These are phyloP conservation scores for Sakesphorus luctuosus DNA, from an alignment of 2,113 vertebrate genomes.

Conservation along the genomic window DNA sequence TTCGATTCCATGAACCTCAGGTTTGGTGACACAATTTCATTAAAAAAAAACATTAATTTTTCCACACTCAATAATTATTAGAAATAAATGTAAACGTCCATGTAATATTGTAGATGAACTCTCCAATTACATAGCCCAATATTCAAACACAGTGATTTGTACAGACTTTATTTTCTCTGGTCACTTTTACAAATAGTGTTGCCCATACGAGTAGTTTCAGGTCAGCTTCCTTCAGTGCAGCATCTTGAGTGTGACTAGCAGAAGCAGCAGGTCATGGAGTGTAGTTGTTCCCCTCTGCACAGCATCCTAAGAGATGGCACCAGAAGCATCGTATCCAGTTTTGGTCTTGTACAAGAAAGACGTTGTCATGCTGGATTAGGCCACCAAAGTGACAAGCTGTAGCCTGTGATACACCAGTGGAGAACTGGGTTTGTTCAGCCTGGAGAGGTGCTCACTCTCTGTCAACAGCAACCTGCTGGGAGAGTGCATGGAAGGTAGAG, in stretches of 20 bases:
- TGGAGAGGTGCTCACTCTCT: not conserved
- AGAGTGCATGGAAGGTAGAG: no score
- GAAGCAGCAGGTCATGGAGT: not conserved
- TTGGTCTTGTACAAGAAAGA: not conserved
- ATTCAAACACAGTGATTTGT: not conserved
- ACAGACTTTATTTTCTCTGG: not conserved
- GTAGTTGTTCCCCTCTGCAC: not conserved
- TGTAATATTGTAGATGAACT: not conserved
- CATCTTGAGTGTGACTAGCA: not conserved
- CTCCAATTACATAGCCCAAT: not conserved
- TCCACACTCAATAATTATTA: not conserved
- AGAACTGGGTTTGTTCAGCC: not conserved
- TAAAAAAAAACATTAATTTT: not conserved
- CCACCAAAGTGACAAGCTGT: not conserved
- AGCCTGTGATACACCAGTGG: not conserved
- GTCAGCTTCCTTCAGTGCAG: not conserved
- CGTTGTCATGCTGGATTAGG: not conserved
- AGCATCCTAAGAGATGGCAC: not conserved
- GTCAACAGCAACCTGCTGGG: not conserved
- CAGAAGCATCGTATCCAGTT: not conserved
- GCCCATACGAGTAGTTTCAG: not conserved
- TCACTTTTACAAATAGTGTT: not conserved
- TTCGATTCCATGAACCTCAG: not conserved
- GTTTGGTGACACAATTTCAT: not conserved
- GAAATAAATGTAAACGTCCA: not conserved